Percentiles rank a stretch among this genome's conserved stretches.
Conservation (phyloP, 1,140 invertebrate species). For the Vanessa atalanta region DNA sequence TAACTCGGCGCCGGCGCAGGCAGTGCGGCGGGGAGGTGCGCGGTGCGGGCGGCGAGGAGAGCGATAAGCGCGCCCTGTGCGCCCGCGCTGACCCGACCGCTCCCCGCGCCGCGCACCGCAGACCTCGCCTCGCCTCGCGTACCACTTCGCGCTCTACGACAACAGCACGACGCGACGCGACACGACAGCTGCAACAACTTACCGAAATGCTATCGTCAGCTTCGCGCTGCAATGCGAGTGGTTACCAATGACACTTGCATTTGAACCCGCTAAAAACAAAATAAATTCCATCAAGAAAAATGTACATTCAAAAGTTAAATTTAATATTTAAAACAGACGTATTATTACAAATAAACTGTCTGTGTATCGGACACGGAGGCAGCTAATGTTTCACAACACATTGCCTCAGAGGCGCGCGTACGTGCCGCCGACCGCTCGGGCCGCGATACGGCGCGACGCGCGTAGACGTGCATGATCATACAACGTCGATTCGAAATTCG, state of each 20-base stretch:
- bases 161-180: background rate
- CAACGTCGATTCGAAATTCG: constrained; percentile 21
- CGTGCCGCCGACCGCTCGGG: constrained; percentile 12
- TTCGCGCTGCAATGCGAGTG: too few relatives aligned
- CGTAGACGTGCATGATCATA: background rate
- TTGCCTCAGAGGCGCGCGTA: constrained; percentile 8
- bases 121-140: constrained; percentile 11
- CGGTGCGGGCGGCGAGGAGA: constrained; percentile 18
- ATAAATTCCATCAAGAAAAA: background rate
- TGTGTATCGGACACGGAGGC: constrained; percentile 6
- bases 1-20: constrained; percentile 26
- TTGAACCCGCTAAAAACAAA: background rate
- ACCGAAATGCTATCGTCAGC: too few relatives aligned
- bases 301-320: background rate
- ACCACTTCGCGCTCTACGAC: constrained; percentile 6
- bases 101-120: background rate
- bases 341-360: constrained; percentile 8
- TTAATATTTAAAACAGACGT: background rate
- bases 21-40: constrained; percentile 18
- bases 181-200: background rate
- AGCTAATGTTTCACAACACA: constrained; percentile 7
- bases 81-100: constrained; percentile 30
- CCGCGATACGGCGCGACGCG: constrained; percentile 19
- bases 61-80: constrained; percentile 51
- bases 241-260: background rate